Evolutionary conservation across 2,888 invertebrate species (phyloP).

Genomic region (Uloborus plumipes): DNA sequence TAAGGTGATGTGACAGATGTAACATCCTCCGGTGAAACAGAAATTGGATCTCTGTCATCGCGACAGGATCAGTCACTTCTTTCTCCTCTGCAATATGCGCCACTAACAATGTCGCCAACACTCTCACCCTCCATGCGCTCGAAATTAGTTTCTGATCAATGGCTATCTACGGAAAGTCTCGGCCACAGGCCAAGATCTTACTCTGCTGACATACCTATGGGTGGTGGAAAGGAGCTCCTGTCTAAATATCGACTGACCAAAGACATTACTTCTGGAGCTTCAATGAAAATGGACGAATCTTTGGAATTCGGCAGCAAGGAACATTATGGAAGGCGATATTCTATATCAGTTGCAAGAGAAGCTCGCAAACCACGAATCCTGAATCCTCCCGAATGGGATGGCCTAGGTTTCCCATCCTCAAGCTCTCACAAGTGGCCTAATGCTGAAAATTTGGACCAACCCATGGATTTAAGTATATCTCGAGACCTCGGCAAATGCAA

Average conservation of each 20-base stretch:
- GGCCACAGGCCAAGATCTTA: slow-evolving; percentile 58
- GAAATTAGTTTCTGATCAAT: slow-evolving; percentile 46
- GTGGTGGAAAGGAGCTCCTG: slow-evolving; percentile 43
- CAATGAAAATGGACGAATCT: slow-evolving; percentile 27
- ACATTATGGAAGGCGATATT: slow-evolving; percentile 48
- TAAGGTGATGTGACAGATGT: slow-evolving; percentile 58
- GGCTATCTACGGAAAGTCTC: slow-evolving; percentile 45
- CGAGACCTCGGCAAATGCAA: slow-evolving; percentile 41
- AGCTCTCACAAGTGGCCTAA: slow-evolving; percentile 38
- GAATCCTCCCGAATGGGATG: slow-evolving; percentile 36
- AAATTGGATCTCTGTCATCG: slow-evolving; percentile 22
- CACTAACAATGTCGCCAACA: slow-evolving; percentile 21
- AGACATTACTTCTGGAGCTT: slow-evolving; percentile 19
- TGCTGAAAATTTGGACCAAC: slow-evolving; percentile 56
- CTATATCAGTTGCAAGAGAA: slow-evolving; percentile 60
- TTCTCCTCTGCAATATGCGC: slow-evolving; percentile 25
- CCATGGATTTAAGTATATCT: slow-evolving; percentile 65
- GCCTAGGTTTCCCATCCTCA: not conserved
- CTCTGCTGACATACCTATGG: slow-evolving; percentile 51
- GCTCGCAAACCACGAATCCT: slow-evolving; percentile 40
- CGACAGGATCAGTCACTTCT: slow-evolving; percentile 33
- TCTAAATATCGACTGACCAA: slow-evolving; percentile 27
- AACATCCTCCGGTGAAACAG: slow-evolving; percentile 49
- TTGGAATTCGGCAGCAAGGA: slow-evolving; percentile 47
- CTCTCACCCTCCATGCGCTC: slow-evolving; percentile 4